phyloP scores from a whole-genome alignment of 2,888 invertebrate genomes.

The Stenichneumon culpator region DNA sequence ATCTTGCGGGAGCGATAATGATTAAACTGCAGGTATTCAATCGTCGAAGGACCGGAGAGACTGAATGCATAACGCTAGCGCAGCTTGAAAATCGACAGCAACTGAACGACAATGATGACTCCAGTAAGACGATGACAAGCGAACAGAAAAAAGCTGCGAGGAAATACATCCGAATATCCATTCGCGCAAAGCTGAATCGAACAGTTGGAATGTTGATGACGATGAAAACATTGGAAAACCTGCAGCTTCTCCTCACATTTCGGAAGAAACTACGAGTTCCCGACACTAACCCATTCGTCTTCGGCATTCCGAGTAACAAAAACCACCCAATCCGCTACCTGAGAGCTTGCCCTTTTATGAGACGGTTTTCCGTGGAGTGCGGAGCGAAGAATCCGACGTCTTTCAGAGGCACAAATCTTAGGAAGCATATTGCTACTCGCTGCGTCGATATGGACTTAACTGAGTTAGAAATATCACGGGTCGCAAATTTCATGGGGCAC shows the following conservation, averaged over 20 bases:
- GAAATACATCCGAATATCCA: constrained; percentile 63
- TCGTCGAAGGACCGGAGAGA: constrained; percentile 1
- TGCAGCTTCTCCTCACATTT: constrained; percentile 49
- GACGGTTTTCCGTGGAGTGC: constrained; percentile 48
- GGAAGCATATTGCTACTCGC: constrained; percentile 67
- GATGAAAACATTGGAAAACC: constrained; percentile 1
- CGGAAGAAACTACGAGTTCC: constrained; percentile 36
- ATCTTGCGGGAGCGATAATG: too few species aligned
- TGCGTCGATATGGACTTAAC: constrained; percentile 60
- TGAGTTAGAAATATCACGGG: constrained; percentile 41
- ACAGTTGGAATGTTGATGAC: constrained; percentile 56
- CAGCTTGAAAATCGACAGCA: constrained; percentile 43
- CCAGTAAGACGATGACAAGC: constrained; percentile 34
- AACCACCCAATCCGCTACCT: constrained; percentile 10
- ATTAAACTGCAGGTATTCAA: too few species aligned
- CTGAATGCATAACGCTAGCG: constrained; percentile 50
- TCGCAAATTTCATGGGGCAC: constrained; percentile 65
- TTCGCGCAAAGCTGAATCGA: constrained; percentile 64
- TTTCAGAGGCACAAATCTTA: constrained; percentile 61
- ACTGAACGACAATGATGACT: constrained; percentile 37
- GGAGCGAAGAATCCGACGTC: constrained; percentile 57
- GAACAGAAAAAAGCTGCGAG: constrained; percentile 38
- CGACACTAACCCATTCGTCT: constrained; percentile 58
- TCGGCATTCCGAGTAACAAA: constrained; percentile 50
- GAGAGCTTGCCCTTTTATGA: constrained; percentile 35